phyloP scores from a whole-genome alignment of 2,113 vertebrate species.

The Macroglossus sobrinus region DNA sequence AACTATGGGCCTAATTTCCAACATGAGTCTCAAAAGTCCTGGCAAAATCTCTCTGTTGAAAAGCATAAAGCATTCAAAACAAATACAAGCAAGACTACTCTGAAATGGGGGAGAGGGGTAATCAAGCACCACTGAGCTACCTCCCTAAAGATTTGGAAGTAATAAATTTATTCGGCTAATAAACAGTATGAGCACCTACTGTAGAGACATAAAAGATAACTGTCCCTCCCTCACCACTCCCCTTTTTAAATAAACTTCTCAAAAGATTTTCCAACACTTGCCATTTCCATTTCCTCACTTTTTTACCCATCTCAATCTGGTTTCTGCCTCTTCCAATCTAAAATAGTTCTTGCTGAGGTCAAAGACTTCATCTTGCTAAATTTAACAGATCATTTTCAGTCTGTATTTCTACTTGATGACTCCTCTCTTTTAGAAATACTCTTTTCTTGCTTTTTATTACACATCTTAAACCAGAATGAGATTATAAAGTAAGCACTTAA shows the following conservation, averaged over 20 bases:
- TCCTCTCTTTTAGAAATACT: neutral
- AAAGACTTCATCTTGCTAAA: constrained; percentile 32
- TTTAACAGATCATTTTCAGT: constrained; percentile 35
- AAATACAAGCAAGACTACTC: neutral
- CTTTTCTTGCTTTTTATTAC: constrained; percentile 21
- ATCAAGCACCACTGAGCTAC: neutral
- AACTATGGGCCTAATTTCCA: constrained; percentile 24
- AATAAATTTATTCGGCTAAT: neutral
- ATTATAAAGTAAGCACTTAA: constrained; percentile 24
- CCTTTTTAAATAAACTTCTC: neutral
- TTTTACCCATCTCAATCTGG: neutral
- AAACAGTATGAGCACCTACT: neutral
- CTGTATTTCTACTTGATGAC: constrained; percentile 3
- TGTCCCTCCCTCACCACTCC: neutral
- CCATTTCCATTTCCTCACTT: constrained; percentile 13
- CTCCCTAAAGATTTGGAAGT: constrained; percentile 8
- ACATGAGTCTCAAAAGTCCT: constrained; percentile 12
- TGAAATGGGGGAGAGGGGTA: neutral
- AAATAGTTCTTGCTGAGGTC: neutral
- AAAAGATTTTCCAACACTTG: constrained; percentile 32
- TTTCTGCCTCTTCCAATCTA: constrained; percentile 16
- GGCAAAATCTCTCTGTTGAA: neutral
- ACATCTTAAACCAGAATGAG: constrained; percentile 44
- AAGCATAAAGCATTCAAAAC: constrained; percentile 38
- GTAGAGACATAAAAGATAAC: neutral